These are phyloP conservation scores for Motacilla alba DNA, from an alignment of 2,113 vertebrate genomes.

Conservation along the genomic window DNA sequence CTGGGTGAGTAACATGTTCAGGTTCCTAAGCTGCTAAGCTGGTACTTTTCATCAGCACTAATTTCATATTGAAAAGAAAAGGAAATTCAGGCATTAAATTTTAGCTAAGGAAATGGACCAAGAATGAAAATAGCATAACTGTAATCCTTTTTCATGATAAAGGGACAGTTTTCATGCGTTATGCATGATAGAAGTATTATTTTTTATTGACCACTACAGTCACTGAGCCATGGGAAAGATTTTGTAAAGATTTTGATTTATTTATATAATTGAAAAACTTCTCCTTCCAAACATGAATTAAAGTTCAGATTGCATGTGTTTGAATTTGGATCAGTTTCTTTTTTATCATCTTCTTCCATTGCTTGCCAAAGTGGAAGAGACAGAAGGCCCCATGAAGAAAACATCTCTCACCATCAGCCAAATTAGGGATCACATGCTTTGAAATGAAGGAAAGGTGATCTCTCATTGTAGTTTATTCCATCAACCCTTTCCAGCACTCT, in stretches of 20 bases:
- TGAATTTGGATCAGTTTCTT: constrained; percentile 2
- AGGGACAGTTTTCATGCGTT: neutral
- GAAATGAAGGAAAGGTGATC: constrained; percentile 60
- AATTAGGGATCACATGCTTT: constrained; percentile 40
- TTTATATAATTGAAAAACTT: constrained; percentile 3
- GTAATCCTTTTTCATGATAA: neutral
- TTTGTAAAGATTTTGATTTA: neutral
- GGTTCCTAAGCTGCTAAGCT: neutral
- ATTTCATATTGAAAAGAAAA: neutral
- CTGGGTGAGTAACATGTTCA: neutral
- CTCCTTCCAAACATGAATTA: neutral
- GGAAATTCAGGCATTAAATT: neutral
- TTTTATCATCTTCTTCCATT: constrained; percentile 4
- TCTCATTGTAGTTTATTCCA: constrained; percentile 19
- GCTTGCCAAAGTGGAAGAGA: constrained; percentile 29
- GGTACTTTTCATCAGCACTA: neutral
- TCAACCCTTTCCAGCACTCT: constrained; percentile 45
- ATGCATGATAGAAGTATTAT: neutral
- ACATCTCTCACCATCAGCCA: constrained; percentile 42
- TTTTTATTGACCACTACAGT: neutral
- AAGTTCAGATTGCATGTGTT: neutral
- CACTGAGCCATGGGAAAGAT: neutral
- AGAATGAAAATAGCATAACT: neutral
- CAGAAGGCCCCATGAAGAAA: constrained; percentile 25
- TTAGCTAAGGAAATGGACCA: neutral